These are phyloP conservation scores for Parnassius smintheus DNA, from an alignment of 2,888 invertebrate genomes.

Conservation along the genomic window DNA sequence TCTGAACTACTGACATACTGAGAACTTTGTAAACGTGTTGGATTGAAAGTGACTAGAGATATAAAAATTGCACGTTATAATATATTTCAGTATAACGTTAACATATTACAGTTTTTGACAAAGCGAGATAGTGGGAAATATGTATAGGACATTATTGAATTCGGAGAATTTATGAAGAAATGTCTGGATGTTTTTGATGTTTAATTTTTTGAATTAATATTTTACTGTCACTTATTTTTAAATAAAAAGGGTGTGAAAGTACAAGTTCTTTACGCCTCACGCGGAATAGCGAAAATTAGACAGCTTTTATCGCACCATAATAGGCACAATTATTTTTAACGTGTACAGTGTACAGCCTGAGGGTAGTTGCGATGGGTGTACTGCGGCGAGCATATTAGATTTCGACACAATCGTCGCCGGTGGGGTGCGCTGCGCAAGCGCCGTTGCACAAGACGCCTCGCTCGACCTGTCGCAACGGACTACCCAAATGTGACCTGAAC, in stretches of 20 bases:
- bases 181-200: too few relatives aligned
- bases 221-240: too few relatives aligned
- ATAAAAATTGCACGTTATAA: slow-evolving; percentile 6
- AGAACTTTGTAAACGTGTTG: slow-evolving; percentile 31
- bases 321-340: too few relatives aligned
- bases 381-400: slow-evolving; percentile 65
- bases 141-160: too few relatives aligned
- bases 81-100: neutral
- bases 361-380: slow-evolving; percentile 58
- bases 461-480: slow-evolving; percentile 76
- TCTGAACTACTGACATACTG: slow-evolving; percentile 32
- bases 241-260: too few relatives aligned
- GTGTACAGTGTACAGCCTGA: slow-evolving; percentile 30
- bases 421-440: slow-evolving; percentile 74
- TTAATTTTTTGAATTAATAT: too few relatives aligned
- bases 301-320: too few relatives aligned
- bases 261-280: too few relatives aligned
- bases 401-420: slow-evolving; percentile 70
- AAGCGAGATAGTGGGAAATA: too few relatives aligned
- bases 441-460: slow-evolving; percentile 75
- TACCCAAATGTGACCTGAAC: slow-evolving; percentile 79
- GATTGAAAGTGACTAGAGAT: slow-evolving; percentile 12
- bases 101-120: neutral
- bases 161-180: too few relatives aligned
- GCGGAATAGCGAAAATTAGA: too few relatives aligned